These are phyloP conservation scores for Rhea americana DNA, from an alignment of 2,113 vertebrate genomes.

Conservation along the genomic window DNA sequence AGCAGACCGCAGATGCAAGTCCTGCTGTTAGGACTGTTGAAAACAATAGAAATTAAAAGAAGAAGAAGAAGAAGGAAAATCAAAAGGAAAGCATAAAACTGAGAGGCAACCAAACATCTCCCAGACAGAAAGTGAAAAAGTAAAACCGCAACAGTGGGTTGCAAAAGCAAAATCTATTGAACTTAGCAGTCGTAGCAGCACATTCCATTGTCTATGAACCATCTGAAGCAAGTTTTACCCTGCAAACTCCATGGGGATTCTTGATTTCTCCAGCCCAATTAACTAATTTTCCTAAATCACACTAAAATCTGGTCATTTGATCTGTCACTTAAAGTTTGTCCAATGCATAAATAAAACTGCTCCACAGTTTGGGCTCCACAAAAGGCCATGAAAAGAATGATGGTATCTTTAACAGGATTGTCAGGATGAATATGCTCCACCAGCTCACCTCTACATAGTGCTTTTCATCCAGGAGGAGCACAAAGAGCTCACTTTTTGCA, in stretches of 20 bases:
- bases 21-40: conserved; percentile 3
- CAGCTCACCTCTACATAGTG: fast-evolving
- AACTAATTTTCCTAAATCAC: conserved; percentile 52
- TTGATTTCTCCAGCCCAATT: conserved; percentile 55
- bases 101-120: background rate
- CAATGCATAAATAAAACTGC: conserved; percentile 50
- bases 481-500: background rate
- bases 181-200: background rate
- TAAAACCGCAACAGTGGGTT: conserved; percentile 14
- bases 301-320: conserved; percentile 65
- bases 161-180: background rate
- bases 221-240: conserved; percentile 9
- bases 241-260: conserved; percentile 28
- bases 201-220: background rate
- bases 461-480: background rate
- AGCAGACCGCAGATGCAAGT: conserved; percentile 60
- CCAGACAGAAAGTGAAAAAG: conserved; percentile 3
- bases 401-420: background rate
- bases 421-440: fast-evolving
- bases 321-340: conserved; percentile 49
- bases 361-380: background rate
- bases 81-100: conserved; percentile 48
- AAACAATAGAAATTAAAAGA: background rate
- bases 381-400: background rate
- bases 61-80: background rate